These are phyloP conservation scores for Gerris lacustris DNA, from an alignment of 2,888 invertebrate species.

Conservation along the genomic window DNA sequence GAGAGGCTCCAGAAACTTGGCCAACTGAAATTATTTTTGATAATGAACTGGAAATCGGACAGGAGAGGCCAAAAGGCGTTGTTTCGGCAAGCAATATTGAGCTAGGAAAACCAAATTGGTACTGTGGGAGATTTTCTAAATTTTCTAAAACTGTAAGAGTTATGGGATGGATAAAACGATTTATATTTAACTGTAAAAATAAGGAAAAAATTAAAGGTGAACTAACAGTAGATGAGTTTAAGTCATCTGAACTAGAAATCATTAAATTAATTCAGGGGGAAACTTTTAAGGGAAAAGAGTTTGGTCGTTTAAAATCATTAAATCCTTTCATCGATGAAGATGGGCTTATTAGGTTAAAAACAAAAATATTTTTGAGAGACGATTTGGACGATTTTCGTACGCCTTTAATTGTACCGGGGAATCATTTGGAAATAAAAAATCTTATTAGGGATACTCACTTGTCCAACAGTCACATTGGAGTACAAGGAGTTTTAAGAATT, in stretches of 20 bases:
- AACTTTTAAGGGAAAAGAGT: background rate
- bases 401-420: constrained; percentile 17
- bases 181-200: constrained; percentile 9
- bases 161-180: constrained; percentile 16
- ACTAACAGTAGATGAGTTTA: constrained; percentile 1
- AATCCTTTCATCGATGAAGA: constrained; percentile 10
- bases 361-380: constrained; percentile 17
- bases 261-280: constrained; percentile 11
- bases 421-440: constrained; percentile 14
- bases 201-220: constrained; percentile 23
- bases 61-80: no score
- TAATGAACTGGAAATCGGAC: no score
- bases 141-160: constrained; percentile 11
- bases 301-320: background rate
- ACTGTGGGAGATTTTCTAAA: constrained; percentile 8
- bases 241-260: background rate
- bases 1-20: no score
- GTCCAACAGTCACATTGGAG: constrained; percentile 3
- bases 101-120: background rate
- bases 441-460: constrained; percentile 12
- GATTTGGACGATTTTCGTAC: constrained; percentile 18
- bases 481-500: constrained; percentile 12
- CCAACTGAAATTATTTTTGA: no score
- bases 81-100: no score
- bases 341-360: constrained; percentile 14